Percentiles rank a stretch among this genome's conserved stretches.
These are phyloP conservation scores for Hyla sarda DNA, from an alignment of 2,113 vertebrate genomes.

Conservation along the genomic window DNA sequence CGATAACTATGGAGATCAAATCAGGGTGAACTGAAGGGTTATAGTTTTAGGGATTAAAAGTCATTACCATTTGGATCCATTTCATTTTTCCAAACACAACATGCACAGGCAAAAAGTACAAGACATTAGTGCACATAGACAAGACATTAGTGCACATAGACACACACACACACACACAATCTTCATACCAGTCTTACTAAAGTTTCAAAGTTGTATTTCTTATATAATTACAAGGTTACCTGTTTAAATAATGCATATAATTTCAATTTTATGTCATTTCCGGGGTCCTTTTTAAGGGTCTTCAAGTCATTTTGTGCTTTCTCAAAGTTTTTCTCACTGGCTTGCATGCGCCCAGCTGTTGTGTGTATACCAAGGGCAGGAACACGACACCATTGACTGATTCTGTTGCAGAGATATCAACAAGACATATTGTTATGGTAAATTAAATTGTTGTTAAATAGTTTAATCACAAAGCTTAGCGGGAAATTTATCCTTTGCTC, in stretches of 20 bases:
- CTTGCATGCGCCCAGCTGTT: conserved; percentile 73
- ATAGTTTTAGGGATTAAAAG: not conserved
- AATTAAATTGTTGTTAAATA: not conserved
- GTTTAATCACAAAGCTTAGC: too few relatives aligned
- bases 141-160: too few relatives aligned
- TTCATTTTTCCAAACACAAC: not conserved
- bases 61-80: not conserved
- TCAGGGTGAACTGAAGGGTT: too few relatives aligned
- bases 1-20: too few relatives aligned
- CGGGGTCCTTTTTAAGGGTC: conserved; percentile 84
- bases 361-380: conserved; percentile 71
- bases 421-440: not conserved
- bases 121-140: not conserved
- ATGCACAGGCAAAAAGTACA: not conserved
- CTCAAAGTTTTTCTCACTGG: conserved; percentile 83
- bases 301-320: conserved; percentile 79
- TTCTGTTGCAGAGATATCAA: conserved; percentile 55
- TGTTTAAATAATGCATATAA: conserved; percentile 95
- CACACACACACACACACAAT: too few relatives aligned
- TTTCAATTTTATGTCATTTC: conserved; percentile 86
- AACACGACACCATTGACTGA: conserved; percentile 36
- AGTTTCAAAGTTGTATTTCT: too few relatives aligned
- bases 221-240: conserved; percentile 71
- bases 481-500: too few relatives aligned
- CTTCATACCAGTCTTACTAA: not conserved